Evolutionary conservation across 2,113 vertebrate species (phyloP).

Genomic region (Suricata suricatta): DNA sequence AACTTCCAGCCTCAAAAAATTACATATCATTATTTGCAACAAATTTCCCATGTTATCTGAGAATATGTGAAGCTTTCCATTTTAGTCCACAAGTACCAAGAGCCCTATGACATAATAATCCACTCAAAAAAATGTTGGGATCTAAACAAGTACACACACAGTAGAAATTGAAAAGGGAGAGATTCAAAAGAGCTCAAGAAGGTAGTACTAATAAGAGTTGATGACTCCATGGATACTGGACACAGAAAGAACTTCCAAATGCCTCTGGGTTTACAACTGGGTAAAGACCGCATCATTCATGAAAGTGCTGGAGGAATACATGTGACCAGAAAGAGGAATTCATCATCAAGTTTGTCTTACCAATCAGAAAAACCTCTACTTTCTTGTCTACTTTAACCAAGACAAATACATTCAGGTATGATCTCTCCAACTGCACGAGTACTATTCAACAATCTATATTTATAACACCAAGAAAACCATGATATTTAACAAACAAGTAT

Average conservation of each 20-base stretch:
- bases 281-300: not conserved
- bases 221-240: not conserved
- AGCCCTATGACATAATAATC: not conserved
- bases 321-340: not conserved
- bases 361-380: not conserved
- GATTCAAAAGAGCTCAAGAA: not conserved
- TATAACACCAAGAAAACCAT: not conserved
- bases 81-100: conserved; percentile 24
- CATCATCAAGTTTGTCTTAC: not conserved
- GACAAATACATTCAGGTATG: not conserved
- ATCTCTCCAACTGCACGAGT: not conserved
- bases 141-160: not conserved
- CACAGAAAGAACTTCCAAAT: not conserved
- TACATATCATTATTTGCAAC: not conserved
- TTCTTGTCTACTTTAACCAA: not conserved
- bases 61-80: not conserved
- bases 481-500: not conserved
- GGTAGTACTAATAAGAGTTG: not conserved
- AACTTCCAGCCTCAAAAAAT: not conserved
- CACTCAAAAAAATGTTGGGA: conserved; percentile 9
- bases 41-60: not conserved
- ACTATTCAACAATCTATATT: conserved; percentile 2
- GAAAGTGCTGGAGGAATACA: not conserved
- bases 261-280: not conserved
- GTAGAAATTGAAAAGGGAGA: not conserved